Evolutionary conservation across 1,140 invertebrate genomes (phyloP).

Genomic region (Drosophila tristis): DNA sequence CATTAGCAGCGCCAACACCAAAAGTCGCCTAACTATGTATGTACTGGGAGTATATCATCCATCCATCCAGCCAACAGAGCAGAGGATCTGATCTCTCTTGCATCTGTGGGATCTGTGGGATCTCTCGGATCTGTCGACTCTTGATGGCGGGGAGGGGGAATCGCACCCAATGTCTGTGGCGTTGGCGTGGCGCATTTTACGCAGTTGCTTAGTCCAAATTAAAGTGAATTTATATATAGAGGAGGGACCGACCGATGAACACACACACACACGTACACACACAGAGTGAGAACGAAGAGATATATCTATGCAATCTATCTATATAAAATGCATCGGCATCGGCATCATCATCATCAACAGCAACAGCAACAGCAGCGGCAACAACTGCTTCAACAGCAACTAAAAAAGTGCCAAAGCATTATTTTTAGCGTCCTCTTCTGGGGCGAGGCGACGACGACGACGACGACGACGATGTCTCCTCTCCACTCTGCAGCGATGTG

Average conservation of each 20-base stretch:
- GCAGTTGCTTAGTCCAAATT: slow-evolving; percentile 75
- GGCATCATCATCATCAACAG: slow-evolving; percentile 14
- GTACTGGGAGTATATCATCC: neutral
- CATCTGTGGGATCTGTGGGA: neutral
- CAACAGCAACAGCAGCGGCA: slow-evolving; percentile 22
- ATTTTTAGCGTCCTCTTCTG: slow-evolving; percentile 49
- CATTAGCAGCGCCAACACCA: slow-evolving; percentile 82
- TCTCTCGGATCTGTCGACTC: too few relatives aligned
- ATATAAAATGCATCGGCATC: slow-evolving; percentile 62
- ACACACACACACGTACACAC: slow-evolving; percentile 6
- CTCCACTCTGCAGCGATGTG: neutral
- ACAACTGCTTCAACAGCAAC: slow-evolving; percentile 34
- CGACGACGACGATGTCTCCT: slow-evolving; percentile 17
- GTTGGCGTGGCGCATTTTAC: slow-evolving; percentile 75
- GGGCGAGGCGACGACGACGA: slow-evolving; percentile 32
- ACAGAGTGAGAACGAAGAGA: slow-evolving; percentile 50
- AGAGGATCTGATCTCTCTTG: slow-evolving; percentile 17
- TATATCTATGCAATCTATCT: slow-evolving; percentile 66
- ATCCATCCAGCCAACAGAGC: slow-evolving; percentile 16
- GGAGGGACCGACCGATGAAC: slow-evolving; percentile 28
- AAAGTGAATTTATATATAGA: slow-evolving; percentile 56
- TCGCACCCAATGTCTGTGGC: slow-evolving; percentile 47
- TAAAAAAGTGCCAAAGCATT: slow-evolving; percentile 61
- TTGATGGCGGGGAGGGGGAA: slow-evolving; percentile 2
- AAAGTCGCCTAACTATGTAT: slow-evolving; percentile 78